phyloP scores from a whole-genome alignment of 2,888 invertebrate species.

The Drosophila monieri region DNA sequence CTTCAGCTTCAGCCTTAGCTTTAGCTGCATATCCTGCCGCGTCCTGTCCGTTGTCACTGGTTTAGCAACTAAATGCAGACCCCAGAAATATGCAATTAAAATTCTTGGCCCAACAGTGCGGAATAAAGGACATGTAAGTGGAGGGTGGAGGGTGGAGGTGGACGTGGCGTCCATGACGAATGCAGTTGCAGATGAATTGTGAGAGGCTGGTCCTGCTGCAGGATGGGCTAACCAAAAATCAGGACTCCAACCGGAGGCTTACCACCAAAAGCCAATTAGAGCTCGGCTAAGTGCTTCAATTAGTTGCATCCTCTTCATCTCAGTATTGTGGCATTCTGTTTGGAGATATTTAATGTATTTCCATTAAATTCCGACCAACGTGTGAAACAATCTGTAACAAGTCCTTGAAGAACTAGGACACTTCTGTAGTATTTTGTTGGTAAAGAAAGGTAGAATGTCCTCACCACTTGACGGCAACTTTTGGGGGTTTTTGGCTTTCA shows the following conservation, averaged over 20 bases:
- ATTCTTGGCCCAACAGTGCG: conserved; percentile 10
- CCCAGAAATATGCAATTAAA: conserved; percentile 36
- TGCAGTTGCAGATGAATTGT: conserved; percentile 1
- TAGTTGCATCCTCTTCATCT: neutral
- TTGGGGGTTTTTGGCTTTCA: neutral
- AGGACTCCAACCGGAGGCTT: neutral
- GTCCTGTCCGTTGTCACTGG: neutral
- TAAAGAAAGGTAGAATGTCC: neutral
- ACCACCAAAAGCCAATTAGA: neutral
- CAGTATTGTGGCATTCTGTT: neutral
- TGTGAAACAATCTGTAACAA: too few relatives aligned
- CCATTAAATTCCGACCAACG: too few relatives aligned
- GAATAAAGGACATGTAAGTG: neutral
- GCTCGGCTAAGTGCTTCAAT: neutral
- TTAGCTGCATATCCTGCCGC: neutral
- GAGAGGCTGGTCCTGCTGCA: neutral
- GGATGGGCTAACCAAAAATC: neutral
- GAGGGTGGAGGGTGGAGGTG: too few relatives aligned
- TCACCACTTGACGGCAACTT: conserved; percentile 3
- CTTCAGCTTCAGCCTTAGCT: neutral
- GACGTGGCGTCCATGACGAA: neutral
- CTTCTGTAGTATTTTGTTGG: neutral
- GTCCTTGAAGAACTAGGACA: neutral
- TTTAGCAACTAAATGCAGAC: conserved; percentile 4
- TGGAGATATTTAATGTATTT: neutral